A percentile compares a stretch with the other conserved stretches of the same genome.
Conservation (phyloP, 1,140 invertebrate genomes). For the Atopsyche davidsoni region DNA sequence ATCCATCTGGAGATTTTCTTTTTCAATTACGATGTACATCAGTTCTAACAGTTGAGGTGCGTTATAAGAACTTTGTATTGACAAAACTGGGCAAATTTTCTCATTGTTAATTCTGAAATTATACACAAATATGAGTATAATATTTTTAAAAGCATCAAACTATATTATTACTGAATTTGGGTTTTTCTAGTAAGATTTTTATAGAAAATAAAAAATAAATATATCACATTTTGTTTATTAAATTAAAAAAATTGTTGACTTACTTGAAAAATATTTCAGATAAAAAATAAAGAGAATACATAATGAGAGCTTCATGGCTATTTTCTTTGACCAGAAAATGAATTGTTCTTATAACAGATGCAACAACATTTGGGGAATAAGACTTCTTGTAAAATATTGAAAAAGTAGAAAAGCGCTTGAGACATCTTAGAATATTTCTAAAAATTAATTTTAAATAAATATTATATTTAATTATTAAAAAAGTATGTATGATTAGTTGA, state of each 20-base stretch:
- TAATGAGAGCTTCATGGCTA: slow-evolving; percentile 11
- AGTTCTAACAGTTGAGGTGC: slow-evolving; percentile 21
- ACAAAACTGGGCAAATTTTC: slow-evolving; percentile 15
- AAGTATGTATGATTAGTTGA: not conserved
- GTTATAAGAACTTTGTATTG: slow-evolving; percentile 19
- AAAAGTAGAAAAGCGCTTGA: slow-evolving; percentile 17
- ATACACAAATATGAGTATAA: no score
- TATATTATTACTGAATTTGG: no score
- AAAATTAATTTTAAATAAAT: slow-evolving; percentile 1
- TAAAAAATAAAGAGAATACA: slow-evolving; percentile 18
- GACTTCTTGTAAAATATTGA: slow-evolving; percentile 22
- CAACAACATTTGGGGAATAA: slow-evolving; percentile 15
- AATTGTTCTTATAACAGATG: slow-evolving; percentile 18
- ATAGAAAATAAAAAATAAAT: no score
- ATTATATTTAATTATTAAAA: not conserved
- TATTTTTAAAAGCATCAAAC: no score
- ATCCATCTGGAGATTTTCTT: slow-evolving; percentile 7
- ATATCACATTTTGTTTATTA: no score
- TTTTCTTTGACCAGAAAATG: slow-evolving; percentile 26
- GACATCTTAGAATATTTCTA: slow-evolving; percentile 25
- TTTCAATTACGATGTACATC: slow-evolving; percentile 13
- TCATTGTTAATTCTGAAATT: slow-evolving; percentile 18
- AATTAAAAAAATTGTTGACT: not conserved
- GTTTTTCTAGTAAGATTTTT: no score
- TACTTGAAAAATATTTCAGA: slow-evolving; percentile 22